Percentiles rank a stretch among this genome's conserved stretches.
These are phyloP conservation scores for Xenus cinereus DNA, from an alignment of 2,113 vertebrate genomes.

Conservation along the genomic window DNA sequence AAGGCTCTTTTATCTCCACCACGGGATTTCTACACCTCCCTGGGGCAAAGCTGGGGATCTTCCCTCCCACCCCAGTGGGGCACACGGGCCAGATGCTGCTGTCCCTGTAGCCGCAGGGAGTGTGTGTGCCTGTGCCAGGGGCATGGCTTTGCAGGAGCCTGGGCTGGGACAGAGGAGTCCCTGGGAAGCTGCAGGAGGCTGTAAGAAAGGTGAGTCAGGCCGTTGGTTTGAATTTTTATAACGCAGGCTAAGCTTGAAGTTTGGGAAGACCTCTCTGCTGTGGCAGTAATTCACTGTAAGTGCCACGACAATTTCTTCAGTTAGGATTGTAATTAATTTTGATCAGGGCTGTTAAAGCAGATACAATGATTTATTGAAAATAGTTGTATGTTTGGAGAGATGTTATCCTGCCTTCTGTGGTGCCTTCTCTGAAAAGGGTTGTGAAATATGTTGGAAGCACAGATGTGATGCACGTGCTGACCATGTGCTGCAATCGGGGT, in stretches of 20 bases:
- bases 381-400: not conserved
- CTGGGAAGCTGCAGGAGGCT: not conserved
- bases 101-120: fast-evolving
- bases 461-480: not conserved
- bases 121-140: not conserved
- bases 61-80: not conserved
- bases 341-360: not conserved
- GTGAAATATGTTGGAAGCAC: not conserved
- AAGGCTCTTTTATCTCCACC: not conserved
- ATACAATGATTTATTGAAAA: not conserved
- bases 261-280: not conserved
- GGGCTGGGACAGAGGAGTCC: not conserved
- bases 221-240: not conserved
- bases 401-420: fast-evolving
- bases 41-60: fast-evolving
- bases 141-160: not conserved
- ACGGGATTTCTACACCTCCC: not conserved
- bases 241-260: not conserved
- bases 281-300: not conserved
- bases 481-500: not conserved
- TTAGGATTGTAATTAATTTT: not conserved
- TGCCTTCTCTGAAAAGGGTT: not conserved
- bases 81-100: not conserved
- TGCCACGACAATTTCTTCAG: not conserved
- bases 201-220: not conserved